Percentiles rank a stretch among this genome's conserved stretches.
phyloP scores from a whole-genome alignment of 2,113 vertebrate genomes.

The Carassius gibelio region DNA sequence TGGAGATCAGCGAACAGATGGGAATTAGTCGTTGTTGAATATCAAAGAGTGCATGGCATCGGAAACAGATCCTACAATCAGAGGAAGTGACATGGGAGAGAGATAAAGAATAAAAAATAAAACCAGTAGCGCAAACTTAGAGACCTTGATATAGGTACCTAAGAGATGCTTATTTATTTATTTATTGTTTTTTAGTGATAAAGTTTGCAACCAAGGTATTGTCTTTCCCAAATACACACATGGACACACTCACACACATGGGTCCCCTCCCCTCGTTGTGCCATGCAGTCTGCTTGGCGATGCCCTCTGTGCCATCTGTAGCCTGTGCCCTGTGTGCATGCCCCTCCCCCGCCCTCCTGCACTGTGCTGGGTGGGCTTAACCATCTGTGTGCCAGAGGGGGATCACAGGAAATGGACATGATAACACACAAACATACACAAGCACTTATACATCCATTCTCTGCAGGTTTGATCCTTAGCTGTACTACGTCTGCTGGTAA shows the following conservation, averaged over 20 bases:
- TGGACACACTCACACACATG: conserved; percentile 18
- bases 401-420: conserved; percentile 69
- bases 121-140: neutral
- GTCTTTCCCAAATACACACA: conserved; percentile 31
- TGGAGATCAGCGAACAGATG: conserved; percentile 70
- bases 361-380: conserved; percentile 78
- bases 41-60: conserved; percentile 78
- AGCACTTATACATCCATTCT: neutral
- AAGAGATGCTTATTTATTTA: conserved; percentile 57
- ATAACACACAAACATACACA: conserved; percentile 46
- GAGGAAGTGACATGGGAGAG: conserved; percentile 55
- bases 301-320: conserved; percentile 84
- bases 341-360: conserved; percentile 50
- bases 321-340: conserved; percentile 59
- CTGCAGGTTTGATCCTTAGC: neutral
- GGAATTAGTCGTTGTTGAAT: conserved; percentile 79
- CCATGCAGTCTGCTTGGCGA: conserved; percentile 71
- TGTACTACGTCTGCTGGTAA: neutral
- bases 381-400: conserved; percentile 81
- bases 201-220: conserved; percentile 44
- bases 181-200: conserved; percentile 61
- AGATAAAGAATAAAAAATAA: neutral
- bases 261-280: neutral
- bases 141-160: conserved; percentile 67
- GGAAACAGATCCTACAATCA: conserved; percentile 71